phyloP scores from a whole-genome alignment of 2,888 invertebrate species.

The Magallana nippona region DNA sequence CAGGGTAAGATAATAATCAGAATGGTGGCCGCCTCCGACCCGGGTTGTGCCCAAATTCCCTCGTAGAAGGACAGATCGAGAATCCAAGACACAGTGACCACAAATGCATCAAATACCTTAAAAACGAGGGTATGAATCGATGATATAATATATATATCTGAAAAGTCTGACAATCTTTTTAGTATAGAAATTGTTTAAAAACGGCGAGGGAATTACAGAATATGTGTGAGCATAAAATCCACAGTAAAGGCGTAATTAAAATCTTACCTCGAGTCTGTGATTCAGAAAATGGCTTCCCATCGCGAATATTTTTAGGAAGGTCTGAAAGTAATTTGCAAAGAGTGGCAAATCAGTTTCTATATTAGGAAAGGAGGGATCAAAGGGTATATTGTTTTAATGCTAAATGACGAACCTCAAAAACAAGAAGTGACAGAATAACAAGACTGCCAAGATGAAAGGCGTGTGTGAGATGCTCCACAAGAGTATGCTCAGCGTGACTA shows the following conservation, averaged over 20 bases:
- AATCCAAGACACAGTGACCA: conserved; percentile 73
- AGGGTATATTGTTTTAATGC: not conserved
- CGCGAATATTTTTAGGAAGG: conserved; percentile 67
- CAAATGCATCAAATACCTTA: conserved; percentile 74
- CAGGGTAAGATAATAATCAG: conserved; percentile 74
- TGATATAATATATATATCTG: not conserved
- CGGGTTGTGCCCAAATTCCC: conserved; percentile 75
- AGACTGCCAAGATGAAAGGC: conserved; percentile 71
- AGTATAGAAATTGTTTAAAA: no score
- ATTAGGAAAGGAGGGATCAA: not conserved
- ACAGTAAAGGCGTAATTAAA: not conserved
- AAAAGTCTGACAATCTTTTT: no score
- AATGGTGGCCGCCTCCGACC: conserved; percentile 71
- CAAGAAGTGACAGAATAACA: conserved; percentile 69
- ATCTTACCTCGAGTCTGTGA: conserved; percentile 70
- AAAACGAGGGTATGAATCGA: not conserved
- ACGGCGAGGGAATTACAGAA: not conserved
- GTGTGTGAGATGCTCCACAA: conserved; percentile 68
- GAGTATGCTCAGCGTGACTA: conserved; percentile 53
- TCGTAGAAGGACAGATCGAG: conserved; percentile 73
- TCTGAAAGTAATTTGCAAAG: conserved; percentile 62
- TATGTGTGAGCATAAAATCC: not conserved
- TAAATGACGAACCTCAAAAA: conserved; percentile 63
- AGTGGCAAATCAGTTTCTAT: not conserved
- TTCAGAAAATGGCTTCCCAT: conserved; percentile 68